A percentile compares a stretch with the other conserved stretches of the same genome.
These are phyloP conservation scores for Drosophila buzzatii DNA, from an alignment of 2,888 invertebrate genomes.

Conservation along the genomic window DNA sequence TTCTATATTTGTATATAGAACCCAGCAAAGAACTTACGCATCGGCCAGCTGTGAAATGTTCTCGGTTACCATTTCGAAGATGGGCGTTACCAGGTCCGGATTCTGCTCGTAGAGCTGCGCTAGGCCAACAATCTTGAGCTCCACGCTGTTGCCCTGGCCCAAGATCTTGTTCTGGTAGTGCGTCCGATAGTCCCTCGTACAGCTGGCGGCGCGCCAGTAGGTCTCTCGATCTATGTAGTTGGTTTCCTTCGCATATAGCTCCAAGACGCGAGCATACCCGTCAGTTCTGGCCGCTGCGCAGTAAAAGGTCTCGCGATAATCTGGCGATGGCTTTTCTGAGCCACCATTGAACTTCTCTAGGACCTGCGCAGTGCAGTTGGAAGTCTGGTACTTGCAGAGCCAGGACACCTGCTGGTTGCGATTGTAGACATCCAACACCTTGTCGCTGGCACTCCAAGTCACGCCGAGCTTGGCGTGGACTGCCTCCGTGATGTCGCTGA, in stretches of 20 bases:
- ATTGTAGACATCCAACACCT: conserved; percentile 87
- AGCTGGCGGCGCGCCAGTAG: conserved; percentile 89
- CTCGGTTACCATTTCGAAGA: conserved; percentile 64
- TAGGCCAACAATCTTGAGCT: conserved; percentile 63
- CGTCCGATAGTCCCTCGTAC: conserved; percentile 87
- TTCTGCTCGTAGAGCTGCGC: conserved; percentile 86
- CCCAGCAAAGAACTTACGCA: conserved; percentile 62
- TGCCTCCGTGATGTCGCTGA: conserved; percentile 85
- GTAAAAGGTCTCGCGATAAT: conserved; percentile 67
- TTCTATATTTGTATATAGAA: neutral
- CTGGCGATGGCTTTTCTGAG: conserved; percentile 41
- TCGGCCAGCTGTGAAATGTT: conserved; percentile 51
- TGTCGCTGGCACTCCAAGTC: conserved; percentile 82
- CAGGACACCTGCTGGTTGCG: conserved; percentile 87
- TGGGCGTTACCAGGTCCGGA: conserved; percentile 79
- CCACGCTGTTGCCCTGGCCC: conserved; percentile 63
- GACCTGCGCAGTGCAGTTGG: conserved; percentile 86
- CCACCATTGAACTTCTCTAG: conserved; percentile 76
- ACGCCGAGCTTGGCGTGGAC: conserved; percentile 86
- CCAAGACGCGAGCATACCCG: conserved; percentile 25
- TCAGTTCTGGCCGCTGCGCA: conserved; percentile 54
- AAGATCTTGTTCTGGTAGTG: conserved; percentile 86
- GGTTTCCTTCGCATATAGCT: conserved; percentile 86
- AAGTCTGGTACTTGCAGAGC: conserved; percentile 88
- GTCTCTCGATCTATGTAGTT: conserved; percentile 89